Percentiles rank a stretch among this genome's conserved stretches.
Evolutionary conservation across 2,797 vertebrate genomes (phyloP).

Genomic region (Hipposideros larvatus): DNA sequence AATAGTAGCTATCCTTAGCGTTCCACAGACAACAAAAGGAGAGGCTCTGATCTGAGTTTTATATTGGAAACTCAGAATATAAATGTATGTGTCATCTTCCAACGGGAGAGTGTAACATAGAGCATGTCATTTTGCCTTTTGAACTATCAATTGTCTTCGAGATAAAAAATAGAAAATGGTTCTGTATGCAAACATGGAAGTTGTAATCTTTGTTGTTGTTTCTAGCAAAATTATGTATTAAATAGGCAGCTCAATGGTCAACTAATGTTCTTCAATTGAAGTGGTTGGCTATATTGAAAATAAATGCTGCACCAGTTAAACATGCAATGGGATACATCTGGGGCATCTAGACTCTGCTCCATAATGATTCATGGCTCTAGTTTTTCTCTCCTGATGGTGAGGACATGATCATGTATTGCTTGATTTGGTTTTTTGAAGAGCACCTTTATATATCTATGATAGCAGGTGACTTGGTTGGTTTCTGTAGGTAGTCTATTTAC

Average conservation of each 20-base stretch:
- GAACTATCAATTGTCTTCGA: background rate
- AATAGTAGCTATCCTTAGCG: background rate
- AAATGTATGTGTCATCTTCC: background rate
- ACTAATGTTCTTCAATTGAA: conserved; percentile 10
- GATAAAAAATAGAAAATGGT: background rate
- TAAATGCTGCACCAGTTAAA: conserved; percentile 7
- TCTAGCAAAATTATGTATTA: conserved; percentile 41
- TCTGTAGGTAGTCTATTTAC: conserved; percentile 62
- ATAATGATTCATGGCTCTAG: background rate
- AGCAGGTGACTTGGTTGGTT: conserved; percentile 46
- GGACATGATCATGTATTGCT: background rate
- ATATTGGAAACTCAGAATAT: background rate
- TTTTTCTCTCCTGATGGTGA: conserved; percentile 11
- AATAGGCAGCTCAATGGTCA: background rate
- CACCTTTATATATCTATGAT: background rate
- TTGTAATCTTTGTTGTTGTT: conserved; percentile 2
- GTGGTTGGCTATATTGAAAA: background rate
- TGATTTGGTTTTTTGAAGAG: conserved; percentile 41
- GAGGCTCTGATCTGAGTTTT: conserved; percentile 1
- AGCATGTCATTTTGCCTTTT: background rate
- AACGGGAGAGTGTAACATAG: background rate
- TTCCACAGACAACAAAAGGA: conserved; percentile 17
- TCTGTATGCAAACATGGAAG: background rate
- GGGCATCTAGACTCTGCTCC: background rate
- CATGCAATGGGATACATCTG: background rate